phyloP scores from a whole-genome alignment of 2,113 vertebrate genomes.

The Hippocampus guttulatus region DNA sequence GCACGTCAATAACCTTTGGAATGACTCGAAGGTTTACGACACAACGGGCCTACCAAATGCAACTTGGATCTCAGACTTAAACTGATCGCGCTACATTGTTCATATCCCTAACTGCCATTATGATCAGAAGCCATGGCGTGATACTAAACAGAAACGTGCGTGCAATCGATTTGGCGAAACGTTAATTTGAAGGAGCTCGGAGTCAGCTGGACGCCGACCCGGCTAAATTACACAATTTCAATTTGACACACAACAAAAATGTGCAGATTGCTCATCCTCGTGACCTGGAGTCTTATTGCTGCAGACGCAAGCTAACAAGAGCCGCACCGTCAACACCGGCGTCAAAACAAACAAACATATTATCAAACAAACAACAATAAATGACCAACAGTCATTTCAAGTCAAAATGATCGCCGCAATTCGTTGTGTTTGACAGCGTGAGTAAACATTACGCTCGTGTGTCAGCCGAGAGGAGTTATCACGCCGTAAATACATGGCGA shows the following conservation, averaged over 20 bases:
- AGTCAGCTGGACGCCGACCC: background rate
- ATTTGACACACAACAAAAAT: background rate
- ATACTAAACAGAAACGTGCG: background rate
- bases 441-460: background rate
- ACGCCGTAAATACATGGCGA: background rate
- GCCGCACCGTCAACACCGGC: background rate
- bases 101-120: background rate
- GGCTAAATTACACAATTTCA: background rate
- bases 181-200: background rate
- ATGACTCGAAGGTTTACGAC: background rate
- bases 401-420: background rate
- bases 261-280: background rate
- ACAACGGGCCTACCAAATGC: background rate
- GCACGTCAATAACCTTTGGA: background rate
- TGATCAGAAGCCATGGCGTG: background rate
- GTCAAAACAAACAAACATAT: background rate
- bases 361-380: background rate
- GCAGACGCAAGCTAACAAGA: background rate
- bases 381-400: background rate
- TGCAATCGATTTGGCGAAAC: background rate
- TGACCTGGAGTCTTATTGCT: background rate
- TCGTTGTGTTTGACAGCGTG: background rate
- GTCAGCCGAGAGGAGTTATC: background rate
- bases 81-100: background rate
- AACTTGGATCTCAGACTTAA: background rate